A percentile compares a stretch with the other conserved stretches of the same genome.
phyloP scores from a whole-genome alignment of 2,888 invertebrate genomes.

The Spatulosminthurus flaviceps region DNA sequence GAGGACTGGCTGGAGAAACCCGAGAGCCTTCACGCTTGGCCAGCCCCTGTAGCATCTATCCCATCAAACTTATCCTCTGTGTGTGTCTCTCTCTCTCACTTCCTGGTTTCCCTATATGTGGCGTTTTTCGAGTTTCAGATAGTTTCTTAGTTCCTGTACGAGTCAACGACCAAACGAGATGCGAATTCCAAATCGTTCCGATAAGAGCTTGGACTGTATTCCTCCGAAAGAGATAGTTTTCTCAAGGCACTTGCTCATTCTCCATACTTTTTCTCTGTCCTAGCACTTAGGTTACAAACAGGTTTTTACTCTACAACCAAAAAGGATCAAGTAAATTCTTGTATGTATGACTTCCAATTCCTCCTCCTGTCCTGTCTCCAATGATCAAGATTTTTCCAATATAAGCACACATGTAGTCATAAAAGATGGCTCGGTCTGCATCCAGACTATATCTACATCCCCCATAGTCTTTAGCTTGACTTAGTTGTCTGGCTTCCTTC shows the following conservation, averaged over 20 bases:
- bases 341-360: neutral
- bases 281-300: neutral
- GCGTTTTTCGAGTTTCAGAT: slow-evolving; percentile 32
- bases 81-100: slow-evolving; percentile 32
- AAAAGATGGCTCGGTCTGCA: too few relatives aligned
- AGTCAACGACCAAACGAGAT: slow-evolving; percentile 51
- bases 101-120: slow-evolving; percentile 1
- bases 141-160: slow-evolving; percentile 41
- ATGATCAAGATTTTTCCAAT: too few relatives aligned
- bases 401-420: too few relatives aligned
- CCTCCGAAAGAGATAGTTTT: neutral
- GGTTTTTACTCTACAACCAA: too few relatives aligned
- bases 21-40: slow-evolving; percentile 51
- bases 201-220: slow-evolving; percentile 39
- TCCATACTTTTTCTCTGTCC: neutral
- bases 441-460: too few relatives aligned
- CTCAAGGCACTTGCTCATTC: slow-evolving; percentile 4
- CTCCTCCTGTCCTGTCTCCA: too few relatives aligned
- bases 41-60: slow-evolving; percentile 23
- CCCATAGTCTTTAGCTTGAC: too few relatives aligned
- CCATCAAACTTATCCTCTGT: slow-evolving; percentile 27
- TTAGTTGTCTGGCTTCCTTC: too few relatives aligned
- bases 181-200: slow-evolving; percentile 49
- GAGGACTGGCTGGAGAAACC: slow-evolving; percentile 39
- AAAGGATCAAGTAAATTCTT: too few relatives aligned